phyloP scores from a whole-genome alignment of 2,113 vertebrate species.

The Peromyscus leucopus region DNA sequence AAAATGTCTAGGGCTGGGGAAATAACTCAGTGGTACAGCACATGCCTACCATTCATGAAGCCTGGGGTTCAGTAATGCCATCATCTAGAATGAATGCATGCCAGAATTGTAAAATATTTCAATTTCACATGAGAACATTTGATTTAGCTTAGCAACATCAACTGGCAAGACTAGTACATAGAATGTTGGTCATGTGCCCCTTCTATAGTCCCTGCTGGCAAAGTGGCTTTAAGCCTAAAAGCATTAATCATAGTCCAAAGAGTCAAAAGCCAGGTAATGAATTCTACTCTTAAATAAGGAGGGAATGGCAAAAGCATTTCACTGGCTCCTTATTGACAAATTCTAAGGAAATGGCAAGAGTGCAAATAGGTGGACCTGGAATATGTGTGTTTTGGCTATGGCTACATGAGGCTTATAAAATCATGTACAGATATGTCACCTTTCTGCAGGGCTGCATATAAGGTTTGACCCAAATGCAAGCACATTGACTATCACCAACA shows the following conservation, averaged over 20 bases:
- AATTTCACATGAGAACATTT: constrained; percentile 23
- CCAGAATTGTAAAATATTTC: background rate
- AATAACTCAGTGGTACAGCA: background rate
- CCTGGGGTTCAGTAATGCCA: background rate
- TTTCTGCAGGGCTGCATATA: constrained; percentile 30
- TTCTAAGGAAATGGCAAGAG: constrained; percentile 3
- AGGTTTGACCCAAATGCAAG: constrained; percentile 39
- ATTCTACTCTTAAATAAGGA: background rate
- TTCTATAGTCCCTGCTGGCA: background rate
- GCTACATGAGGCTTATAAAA: constrained; percentile 1
- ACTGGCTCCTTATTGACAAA: constrained; percentile 45
- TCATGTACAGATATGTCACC: background rate
- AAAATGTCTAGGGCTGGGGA: background rate
- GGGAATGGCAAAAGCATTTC: background rate
- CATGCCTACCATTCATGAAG: background rate
- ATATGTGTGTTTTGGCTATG: background rate
- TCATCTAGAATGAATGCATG: background rate
- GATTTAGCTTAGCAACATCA: background rate
- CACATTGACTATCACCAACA: constrained; percentile 46
- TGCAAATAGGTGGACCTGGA: background rate
- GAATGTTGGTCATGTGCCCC: background rate
- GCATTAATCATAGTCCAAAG: background rate
- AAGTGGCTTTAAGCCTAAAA: background rate
- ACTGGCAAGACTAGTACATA: background rate
- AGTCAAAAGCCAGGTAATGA: background rate